A percentile compares a stretch with the other conserved stretches of the same genome.
Conservation (phyloP, 2,797 vertebrate genomes). For the Spatula clypeata region DNA sequence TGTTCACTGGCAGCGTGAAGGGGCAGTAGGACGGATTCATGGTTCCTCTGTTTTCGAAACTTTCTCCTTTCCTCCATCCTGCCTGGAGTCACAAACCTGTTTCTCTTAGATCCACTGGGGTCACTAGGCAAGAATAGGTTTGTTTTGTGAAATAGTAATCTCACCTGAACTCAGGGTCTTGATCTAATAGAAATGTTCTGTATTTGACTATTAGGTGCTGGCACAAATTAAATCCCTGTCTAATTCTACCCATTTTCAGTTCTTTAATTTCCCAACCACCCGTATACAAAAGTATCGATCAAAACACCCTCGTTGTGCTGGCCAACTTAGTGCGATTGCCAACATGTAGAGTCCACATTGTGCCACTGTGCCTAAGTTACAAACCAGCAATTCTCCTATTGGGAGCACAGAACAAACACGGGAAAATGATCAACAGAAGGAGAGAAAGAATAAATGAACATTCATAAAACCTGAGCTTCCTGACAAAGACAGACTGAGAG, state of each 20-base stretch:
- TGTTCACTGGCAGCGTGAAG: neutral
- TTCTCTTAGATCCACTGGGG: neutral
- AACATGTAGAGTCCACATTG: neutral
- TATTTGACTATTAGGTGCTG: neutral
- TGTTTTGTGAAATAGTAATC: neutral
- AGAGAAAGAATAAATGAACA: neutral
- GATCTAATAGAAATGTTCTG: neutral
- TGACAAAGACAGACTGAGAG: neutral
- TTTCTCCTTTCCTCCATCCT: neutral
- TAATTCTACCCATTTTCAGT: neutral
- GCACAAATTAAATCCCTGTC: neutral
- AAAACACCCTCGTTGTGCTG: neutral
- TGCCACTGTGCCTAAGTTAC: neutral
- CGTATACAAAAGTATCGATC: neutral
- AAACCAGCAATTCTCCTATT: neutral
- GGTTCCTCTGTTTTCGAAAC: neutral
- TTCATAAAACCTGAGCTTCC: neutral
- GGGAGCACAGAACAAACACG: neutral
- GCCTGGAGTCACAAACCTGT: neutral
- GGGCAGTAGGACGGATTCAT: neutral
- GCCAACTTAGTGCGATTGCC: neutral
- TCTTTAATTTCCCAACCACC: neutral
- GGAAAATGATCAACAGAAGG: neutral
- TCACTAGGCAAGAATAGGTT: neutral
- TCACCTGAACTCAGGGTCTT: neutral